Percentiles rank a stretch among this genome's conserved stretches.
Evolutionary conservation across 1,140 invertebrate species (phyloP).

Genomic region (Drosophila bocqueti): DNA sequence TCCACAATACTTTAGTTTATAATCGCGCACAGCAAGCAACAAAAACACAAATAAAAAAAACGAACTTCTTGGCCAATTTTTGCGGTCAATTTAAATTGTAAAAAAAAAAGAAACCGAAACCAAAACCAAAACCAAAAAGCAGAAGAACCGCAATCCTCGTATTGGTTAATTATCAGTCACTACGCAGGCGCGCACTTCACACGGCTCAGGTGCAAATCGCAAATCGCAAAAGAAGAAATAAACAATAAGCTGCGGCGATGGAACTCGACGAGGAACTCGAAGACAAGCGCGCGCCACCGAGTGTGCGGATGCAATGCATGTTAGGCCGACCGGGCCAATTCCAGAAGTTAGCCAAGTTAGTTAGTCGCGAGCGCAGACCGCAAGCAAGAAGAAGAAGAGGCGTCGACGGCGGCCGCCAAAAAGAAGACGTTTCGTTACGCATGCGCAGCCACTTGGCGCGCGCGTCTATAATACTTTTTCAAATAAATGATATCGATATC

Average conservation of each 20-base stretch:
- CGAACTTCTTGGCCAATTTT: conserved; percentile 23
- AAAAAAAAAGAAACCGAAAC: conserved; percentile 6
- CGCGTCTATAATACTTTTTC: not conserved
- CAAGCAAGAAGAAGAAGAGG: conserved; percentile 38
- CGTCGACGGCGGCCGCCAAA: conserved; percentile 10
- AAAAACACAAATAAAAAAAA: conserved; percentile 7
- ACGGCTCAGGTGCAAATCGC: conserved; percentile 42
- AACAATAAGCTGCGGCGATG: conserved; percentile 14
- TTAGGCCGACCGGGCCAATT: conserved; percentile 40
- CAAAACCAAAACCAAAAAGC: conserved; percentile 5
- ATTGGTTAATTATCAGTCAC: conserved; percentile 45
- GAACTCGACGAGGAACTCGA: conserved; percentile 29
- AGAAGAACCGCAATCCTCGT: conserved; percentile 65
- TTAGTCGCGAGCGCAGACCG: conserved; percentile 54
- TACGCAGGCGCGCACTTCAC: conserved; percentile 63
- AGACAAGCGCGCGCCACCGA: conserved; percentile 72
- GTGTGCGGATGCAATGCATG: conserved; percentile 73
- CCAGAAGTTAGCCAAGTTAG: conserved; percentile 63
- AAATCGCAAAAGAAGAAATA: conserved; percentile 9
- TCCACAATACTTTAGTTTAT: not conserved
- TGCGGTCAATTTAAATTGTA: conserved; percentile 37
- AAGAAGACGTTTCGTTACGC: conserved; percentile 25
- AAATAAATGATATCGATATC: conserved; percentile 1
- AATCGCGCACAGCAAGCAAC: not conserved
- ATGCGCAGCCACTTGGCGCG: conserved; percentile 30